These are phyloP conservation scores for Drosophila nigromelanica DNA, from an alignment of 1,140 invertebrate species.

Conservation along the genomic window DNA sequence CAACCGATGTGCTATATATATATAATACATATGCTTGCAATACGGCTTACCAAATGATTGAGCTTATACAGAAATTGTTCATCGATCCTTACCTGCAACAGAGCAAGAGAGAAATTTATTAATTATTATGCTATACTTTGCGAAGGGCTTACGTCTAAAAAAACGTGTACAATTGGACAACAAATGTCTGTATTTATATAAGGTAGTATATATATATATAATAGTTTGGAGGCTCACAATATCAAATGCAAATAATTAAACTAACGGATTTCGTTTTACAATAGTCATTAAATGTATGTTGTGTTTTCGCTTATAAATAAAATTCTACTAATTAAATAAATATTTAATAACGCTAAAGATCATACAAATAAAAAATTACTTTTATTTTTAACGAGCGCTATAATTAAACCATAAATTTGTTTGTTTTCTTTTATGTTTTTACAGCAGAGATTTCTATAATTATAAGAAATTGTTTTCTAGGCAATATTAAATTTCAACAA, in stretches of 20 bases:
- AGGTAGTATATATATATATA: slow-evolving; percentile 5
- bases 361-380: slow-evolving; percentile 8
- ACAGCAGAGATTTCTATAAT: slow-evolving; percentile 30
- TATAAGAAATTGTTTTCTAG: slow-evolving; percentile 17
- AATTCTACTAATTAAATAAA: slow-evolving; percentile 45
- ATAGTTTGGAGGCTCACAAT: slow-evolving; percentile 47
- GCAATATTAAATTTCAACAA: slow-evolving; percentile 25
- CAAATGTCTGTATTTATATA: slow-evolving; percentile 46
- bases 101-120: slow-evolving; percentile 45
- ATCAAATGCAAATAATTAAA: slow-evolving; percentile 59
- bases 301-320: slow-evolving; percentile 3
- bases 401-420: slow-evolving; percentile 46
- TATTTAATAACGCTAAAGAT: slow-evolving; percentile 22
- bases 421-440: slow-evolving; percentile 25
- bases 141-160: slow-evolving; percentile 43
- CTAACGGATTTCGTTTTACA: slow-evolving; percentile 27
- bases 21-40: background rate
- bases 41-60: slow-evolving; percentile 81
- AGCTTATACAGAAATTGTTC: slow-evolving; percentile 82
- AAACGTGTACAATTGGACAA: slow-evolving; percentile 50
- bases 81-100: slow-evolving; percentile 83
- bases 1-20: background rate
- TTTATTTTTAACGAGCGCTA: slow-evolving; percentile 43
- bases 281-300: slow-evolving; percentile 23
- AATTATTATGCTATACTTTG: slow-evolving; percentile 19